Base-by-base conservation (phyloP, 2,888 invertebrate species). In the Tanaodytes sp. region DNA sequence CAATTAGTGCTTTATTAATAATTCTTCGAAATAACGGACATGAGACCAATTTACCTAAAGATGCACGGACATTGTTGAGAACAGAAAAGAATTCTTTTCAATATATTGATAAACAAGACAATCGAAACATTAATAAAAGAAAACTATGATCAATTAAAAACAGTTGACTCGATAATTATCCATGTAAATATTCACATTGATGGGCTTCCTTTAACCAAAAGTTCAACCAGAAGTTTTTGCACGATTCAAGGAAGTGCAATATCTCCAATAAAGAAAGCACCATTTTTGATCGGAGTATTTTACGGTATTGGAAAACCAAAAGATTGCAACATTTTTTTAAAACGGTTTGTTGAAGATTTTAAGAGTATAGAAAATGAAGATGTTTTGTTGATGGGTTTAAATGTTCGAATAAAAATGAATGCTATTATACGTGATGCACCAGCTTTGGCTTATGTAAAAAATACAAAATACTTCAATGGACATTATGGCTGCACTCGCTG, bases 1-100 rank as follows among this genome's bases (percentile, higher is more conserved):
- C 16, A 40, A 8, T 57, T 0, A 46, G 12, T 18, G 31, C 16
- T 2, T 33, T 57, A 43, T 31, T 59, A 15, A 2, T 1, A 8
- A 40, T 59, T 20, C 15, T 59, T 0, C n/a, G 40, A 18, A n/a
- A 16, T 6, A 4, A 3, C 19, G 49, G 48, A 2, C 59, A 59
- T 15, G 1, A n/a, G n/a, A 15, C 9, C 3, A 42, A 55, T 1
- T 42, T 59, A 14, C 48, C 48, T 0, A 40, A 39, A 30, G 31
- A 30, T 40, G 39, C 40, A 2, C 15, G 31, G 1, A 59, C 59
- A 16, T n/a, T 59, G 9, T 3, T 49, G 1, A 27, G 40, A 3
- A 59, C 59, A 27, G 48, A 48, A 2, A 36, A 12, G 11, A 18
- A 18, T 15, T 15, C 40, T 23, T 23, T 23, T 23, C 5, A 23